These are phyloP conservation scores for Mirza zaza DNA, from an alignment of 2,113 vertebrate genomes.

Conservation along the genomic window DNA sequence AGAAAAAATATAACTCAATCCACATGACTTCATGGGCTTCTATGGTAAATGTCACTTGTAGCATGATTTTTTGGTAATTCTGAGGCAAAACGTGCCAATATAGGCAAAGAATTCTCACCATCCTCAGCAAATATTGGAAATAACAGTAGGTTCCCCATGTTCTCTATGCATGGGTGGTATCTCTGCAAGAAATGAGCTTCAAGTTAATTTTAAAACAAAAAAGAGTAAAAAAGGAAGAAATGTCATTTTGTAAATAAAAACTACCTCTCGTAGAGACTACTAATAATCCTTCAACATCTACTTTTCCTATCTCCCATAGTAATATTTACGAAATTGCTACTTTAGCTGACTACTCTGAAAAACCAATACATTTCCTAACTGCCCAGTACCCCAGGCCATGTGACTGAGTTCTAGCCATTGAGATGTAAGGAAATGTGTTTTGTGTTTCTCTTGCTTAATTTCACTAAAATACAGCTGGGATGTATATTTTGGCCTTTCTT, in stretches of 20 bases:
- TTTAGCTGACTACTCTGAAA: neutral
- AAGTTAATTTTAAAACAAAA: neutral
- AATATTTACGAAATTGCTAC: neutral
- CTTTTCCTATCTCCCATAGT: neutral
- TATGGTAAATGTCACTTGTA: neutral
- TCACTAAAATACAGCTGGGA: neutral
- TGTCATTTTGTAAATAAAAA: neutral
- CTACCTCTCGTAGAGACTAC: neutral
- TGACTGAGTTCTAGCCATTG: neutral
- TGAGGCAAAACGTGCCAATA: neutral
- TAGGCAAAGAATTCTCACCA: neutral
- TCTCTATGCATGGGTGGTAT: neutral
- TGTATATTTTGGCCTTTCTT: neutral
- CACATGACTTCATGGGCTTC: neutral
- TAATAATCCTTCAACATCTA: neutral
- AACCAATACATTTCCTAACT: neutral
- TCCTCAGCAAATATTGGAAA: neutral
- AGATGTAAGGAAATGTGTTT: neutral
- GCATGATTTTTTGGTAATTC: neutral
- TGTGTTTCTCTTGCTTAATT: neutral
- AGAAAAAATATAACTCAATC: neutral
- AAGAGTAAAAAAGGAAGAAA: neutral
- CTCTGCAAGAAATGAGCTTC: neutral
- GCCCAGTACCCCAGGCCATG: accelerated
- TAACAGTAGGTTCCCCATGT: neutral